Base-by-base conservation (phyloP, 1,140 invertebrate genomes). In the Pristionchus pacificus region DNA sequence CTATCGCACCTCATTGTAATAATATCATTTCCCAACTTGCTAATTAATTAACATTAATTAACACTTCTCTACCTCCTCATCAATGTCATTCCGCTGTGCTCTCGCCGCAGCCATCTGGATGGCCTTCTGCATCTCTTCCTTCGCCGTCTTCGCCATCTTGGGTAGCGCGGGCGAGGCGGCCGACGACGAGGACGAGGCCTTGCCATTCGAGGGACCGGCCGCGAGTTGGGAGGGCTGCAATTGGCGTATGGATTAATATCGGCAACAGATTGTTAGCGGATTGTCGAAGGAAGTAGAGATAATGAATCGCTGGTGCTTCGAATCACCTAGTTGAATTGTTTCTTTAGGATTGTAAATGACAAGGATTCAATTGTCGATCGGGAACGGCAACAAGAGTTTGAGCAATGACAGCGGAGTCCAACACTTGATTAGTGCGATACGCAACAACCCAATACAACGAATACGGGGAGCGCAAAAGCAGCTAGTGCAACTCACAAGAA, bases 71-170 rank as follows among this genome's bases (percentile, higher is more conserved):
- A 60, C 60, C 66, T 25, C 60, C 28, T 72, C 32, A 32, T 66
- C 64, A 32, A 60, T 60, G n/a, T 33, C 60, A 31, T 30, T 13
- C 25, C 65, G n/a, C 55, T 61, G 55, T 13, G 67, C 65, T 59
- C 60, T 49, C 31, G 55, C 65, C 49, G 67, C 29, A 27, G 29
- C 33, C 25, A 25, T 65, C 38, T 74, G 58, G 59, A 60, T 75
- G 13, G 69, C 65, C 32, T 62, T 38, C 25, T 66, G 28, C 65
- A 70, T 69, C 13, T 71, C 74, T 32, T 71, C 65, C 38, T 69
- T 65, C 1, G 72, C 71, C 49, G 60, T 72, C 30, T 57, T 58
- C n/a, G 65, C 73, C 30, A 68, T 70, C 19, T 65, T 69, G 3
- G 60, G 38, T 59, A 60, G 62, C 6, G 28, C 25, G 19, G 65